Percentiles rank a stretch among this genome's conserved stretches.
Conservation (phyloP, 2,113 vertebrate genomes). For the Plestiodon gilberti region DNA sequence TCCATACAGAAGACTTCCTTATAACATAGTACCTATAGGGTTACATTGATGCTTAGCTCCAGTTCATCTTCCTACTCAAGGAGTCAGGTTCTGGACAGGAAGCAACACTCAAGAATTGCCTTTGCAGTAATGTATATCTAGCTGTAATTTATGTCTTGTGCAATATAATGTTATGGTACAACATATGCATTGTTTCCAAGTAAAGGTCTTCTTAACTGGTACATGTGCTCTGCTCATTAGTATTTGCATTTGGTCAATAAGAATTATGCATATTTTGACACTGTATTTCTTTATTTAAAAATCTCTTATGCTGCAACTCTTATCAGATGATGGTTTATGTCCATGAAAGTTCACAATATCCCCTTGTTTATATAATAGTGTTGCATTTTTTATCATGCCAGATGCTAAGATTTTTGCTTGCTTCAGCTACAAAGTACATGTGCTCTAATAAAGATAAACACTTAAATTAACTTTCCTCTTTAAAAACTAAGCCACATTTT, state of each 20-base stretch:
- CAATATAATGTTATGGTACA: background rate
- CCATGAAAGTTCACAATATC: background rate
- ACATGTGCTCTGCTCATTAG: background rate
- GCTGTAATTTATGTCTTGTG: background rate
- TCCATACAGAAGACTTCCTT: background rate
- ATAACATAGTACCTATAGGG: background rate
- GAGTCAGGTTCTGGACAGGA: background rate
- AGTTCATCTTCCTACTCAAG: background rate
- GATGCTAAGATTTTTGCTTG: background rate
- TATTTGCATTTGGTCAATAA: background rate
- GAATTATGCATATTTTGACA: background rate
- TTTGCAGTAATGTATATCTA: background rate
- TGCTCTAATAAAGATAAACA: background rate
- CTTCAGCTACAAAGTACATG: background rate
- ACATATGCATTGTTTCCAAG: background rate
- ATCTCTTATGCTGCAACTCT: background rate
- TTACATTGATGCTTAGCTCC: too few relatives aligned
- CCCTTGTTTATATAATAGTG: background rate
- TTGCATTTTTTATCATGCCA: background rate
- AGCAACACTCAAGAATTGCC: background rate
- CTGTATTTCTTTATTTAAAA: background rate
- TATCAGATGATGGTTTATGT: background rate
- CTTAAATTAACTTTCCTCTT: background rate
- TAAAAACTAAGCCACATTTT: background rate
- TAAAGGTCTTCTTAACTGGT: background rate